Base-by-base conservation (phyloP, 2,113 vertebrate genomes). In the Sceloporus tristichus region DNA sequence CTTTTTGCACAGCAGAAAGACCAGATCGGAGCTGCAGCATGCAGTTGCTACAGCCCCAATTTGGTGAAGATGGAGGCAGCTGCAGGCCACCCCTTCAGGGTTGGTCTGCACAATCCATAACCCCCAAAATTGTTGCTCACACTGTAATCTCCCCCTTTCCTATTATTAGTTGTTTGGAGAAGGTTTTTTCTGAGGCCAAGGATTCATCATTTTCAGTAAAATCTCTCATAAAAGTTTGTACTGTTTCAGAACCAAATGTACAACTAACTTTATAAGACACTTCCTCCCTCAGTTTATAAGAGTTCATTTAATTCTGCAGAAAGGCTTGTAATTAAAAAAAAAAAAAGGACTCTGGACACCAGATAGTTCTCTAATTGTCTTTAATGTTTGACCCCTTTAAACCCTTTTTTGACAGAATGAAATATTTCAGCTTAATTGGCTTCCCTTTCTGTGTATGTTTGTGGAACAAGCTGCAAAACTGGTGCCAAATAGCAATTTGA, bases 391-490 rank as follows among this genome's bases (percentile, higher is more conserved):
- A 95, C 93, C 94, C 79, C 88, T 87, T 62, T 88, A 93, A 92
- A 95, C 85, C 88, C 90, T 48, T 92, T 90, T 54, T 77, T 89
- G 92, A 91, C 85, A 94, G 90, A 91, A 94, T 93, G 93, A 93
- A 92, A 95, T 86, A 88, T 94, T 94, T 94, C 93, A 91, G 54
- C 82, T 94, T 92, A 95, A 96, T 95, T 94, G 92, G 89, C 89
- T 93, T 92, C 91, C 82, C 71, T 93, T 89, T 88, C 84, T 82
- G 13, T 27, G 79, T 88, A 54, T 16, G 5, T 76, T 87, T 79
- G 79, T 73, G 79, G 88, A 79, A 0, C 38, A 75, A 48, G 9
- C 54, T 79, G 14, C 91, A 85, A 0, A 0, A 53, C 56, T 0
- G 1, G 68, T 76, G 40, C 75, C 85, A 91, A 81, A 80, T 87